Conservation (phyloP, 1,140 invertebrate genomes). For the Diachasma alloeum region DNA sequence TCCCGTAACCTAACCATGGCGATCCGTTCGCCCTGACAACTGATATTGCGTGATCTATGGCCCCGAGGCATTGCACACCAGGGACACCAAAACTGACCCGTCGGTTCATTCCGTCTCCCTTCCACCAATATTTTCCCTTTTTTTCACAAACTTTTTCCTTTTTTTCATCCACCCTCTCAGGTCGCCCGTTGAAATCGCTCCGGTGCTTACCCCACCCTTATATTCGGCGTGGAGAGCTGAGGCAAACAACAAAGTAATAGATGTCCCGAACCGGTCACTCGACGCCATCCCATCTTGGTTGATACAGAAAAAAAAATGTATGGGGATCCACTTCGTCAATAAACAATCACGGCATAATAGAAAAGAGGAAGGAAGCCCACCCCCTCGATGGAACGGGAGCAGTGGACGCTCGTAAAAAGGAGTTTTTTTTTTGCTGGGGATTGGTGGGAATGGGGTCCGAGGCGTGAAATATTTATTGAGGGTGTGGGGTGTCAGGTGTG, state of each 20-base stretch:
- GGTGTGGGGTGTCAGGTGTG: conserved; percentile 29
- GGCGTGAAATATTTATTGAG: conserved; percentile 56
- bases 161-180: conserved; percentile 17
- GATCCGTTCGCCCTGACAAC: conserved; percentile 61
- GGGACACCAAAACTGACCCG: conserved; percentile 55
- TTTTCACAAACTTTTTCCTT: conserved; percentile 11
- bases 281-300: neutral
- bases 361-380: conserved; percentile 44
- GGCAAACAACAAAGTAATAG: conserved; percentile 64
- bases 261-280: conserved; percentile 53
- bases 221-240: conserved; percentile 31
- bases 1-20: conserved; percentile 19
- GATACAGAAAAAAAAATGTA: conserved; percentile 32
- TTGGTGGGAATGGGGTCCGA: neutral
- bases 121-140: conserved; percentile 5
- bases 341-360: conserved; percentile 65
- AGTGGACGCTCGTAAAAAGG: conserved; percentile 16
- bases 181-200: conserved; percentile 6
- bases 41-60: conserved; percentile 66
- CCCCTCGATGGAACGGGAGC: conserved; percentile 5
- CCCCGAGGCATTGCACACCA: conserved; percentile 61
- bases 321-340: conserved; percentile 64
- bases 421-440: conserved; percentile 3
- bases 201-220: neutral
- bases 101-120: conserved; percentile 26